These are phyloP conservation scores for Austrofundulus limnaeus DNA, from an alignment of 2,113 vertebrate genomes.

Conservation along the genomic window DNA sequence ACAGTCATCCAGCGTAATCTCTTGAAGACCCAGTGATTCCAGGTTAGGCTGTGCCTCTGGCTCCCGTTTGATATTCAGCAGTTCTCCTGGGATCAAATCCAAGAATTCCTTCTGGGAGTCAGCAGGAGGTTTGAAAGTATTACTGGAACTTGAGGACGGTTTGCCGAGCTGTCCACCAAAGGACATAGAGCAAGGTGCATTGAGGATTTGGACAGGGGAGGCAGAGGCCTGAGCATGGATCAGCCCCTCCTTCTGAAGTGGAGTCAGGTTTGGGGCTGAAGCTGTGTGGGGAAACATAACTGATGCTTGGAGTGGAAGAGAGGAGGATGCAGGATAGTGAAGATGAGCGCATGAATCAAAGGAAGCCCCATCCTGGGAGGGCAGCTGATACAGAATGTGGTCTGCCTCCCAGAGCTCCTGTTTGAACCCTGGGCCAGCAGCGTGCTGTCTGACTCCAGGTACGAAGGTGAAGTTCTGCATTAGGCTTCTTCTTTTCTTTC, in stretches of 20 bases:
- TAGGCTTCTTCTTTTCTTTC: slow-evolving; percentile 91
- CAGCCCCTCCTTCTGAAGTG: neutral
- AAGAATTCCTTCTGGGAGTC: slow-evolving; percentile 71
- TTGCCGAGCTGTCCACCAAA: slow-evolving; percentile 64
- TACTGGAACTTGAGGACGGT: slow-evolving; percentile 52
- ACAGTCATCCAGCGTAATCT: slow-evolving; percentile 98
- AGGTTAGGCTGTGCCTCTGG: slow-evolving; percentile 82
- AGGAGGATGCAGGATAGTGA: slow-evolving; percentile 73
- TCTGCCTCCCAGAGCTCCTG: slow-evolving; percentile 83
- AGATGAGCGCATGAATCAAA: slow-evolving; percentile 50
- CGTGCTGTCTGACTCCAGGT: slow-evolving; percentile 71
- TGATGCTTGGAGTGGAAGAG: slow-evolving; percentile 75
- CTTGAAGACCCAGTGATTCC: slow-evolving; percentile 85
- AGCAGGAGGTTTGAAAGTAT: slow-evolving; percentile 60
- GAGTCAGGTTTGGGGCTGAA: slow-evolving; percentile 32
- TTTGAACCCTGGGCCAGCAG: slow-evolving; percentile 74
- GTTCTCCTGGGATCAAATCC: slow-evolving; percentile 37
- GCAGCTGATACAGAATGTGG: slow-evolving; percentile 69
- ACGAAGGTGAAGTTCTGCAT: slow-evolving; percentile 89
- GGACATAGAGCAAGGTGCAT: slow-evolving; percentile 44
- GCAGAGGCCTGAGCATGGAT: slow-evolving; percentile 44
- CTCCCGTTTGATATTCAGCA: slow-evolving; percentile 86
- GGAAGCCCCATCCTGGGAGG: neutral
- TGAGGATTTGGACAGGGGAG: slow-evolving; percentile 14
- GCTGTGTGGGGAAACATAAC: slow-evolving; percentile 57